Conservation (phyloP, 2,113 vertebrate species). For the Stigmatopora argus region DNA sequence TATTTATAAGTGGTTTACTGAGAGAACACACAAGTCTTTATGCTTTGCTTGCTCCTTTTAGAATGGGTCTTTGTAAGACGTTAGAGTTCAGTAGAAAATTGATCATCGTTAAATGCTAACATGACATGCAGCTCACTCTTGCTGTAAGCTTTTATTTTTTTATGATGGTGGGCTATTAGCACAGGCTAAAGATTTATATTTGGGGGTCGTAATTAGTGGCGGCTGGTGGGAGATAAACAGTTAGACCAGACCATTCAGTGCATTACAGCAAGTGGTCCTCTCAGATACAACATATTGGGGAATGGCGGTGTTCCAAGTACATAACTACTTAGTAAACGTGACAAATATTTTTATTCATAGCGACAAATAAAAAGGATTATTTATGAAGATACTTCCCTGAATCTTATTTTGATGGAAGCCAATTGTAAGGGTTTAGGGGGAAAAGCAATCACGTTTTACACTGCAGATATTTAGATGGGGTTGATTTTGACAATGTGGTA, state of each 20-base stretch:
- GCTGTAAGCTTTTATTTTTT: not conserved
- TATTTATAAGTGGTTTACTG: conserved; percentile 6
- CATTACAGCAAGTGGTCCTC: not conserved
- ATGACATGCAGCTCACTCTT: not conserved
- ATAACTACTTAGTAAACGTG: not conserved
- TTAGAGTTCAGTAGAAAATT: not conserved
- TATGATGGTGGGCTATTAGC: not conserved
- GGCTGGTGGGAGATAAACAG: not conserved
- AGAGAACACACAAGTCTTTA: conserved; percentile 10
- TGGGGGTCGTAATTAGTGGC: not conserved
- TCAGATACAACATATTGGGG: not conserved
- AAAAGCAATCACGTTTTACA: not conserved
- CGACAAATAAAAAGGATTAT: not conserved
- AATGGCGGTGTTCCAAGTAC: not conserved
- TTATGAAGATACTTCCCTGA: not conserved
- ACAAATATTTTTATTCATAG: not conserved
- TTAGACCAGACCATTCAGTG: not conserved
- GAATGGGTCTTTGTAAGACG: conserved; percentile 15
- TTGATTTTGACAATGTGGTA: not conserved
- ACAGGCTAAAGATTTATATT: not conserved
- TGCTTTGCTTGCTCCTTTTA: not conserved
- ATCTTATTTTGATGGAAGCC: conserved; percentile 2
- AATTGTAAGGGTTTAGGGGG: not conserved
- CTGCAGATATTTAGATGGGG: not conserved
- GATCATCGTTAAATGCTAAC: not conserved